Base-by-base conservation (phyloP, 1,140 invertebrate species). In the Ectropis grisescens region DNA sequence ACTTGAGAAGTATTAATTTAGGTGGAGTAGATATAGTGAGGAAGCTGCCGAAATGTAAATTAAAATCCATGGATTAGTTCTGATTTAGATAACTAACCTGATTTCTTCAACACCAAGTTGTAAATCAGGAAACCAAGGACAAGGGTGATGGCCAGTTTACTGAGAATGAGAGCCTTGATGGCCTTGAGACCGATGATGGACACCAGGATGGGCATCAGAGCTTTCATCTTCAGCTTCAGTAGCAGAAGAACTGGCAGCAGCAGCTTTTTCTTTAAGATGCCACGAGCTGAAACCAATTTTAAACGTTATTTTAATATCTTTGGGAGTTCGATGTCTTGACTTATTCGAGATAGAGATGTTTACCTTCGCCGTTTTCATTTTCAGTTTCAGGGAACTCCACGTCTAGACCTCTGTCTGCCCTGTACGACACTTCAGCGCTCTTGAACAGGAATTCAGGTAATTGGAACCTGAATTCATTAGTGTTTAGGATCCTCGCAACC, bases 171-270 rank as follows among this genome's bases (percentile, higher is more conserved):
- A 49, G 92, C 92, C 75, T 94, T 94, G 40, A 91, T 78, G 7
- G 92, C 90, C 72, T 94, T 94, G 29, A 93, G 69, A 37, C 91
- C 89, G 64, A 93, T 88, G 40, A 93, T 78, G 13, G 88, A 86
- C 8, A 93, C 84, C 42, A 93, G 86, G 43, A 94, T 92, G 8
- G 92, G 92, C 87, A 91, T 92, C 12, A 94, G 65, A 13, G 91
- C 88, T 76, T 94, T 93, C 70, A 93, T 81, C 74, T 93, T 94
- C 50, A 94, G 62, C 67, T 94, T 94, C 37, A 94, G 72, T 19
- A 93, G 83, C 47, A 94, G 74, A 31, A 93, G 69, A 25, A 93
- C 83, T 2, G 92, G 92, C 52, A 93, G 74, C 25, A 94, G 79
- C 7, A 93, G 84, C 70, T 94, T 94, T 79, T 93, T 91, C 83